Conservation (phyloP, 2,113 vertebrate species). For the Xiphophorus maculatus region DNA sequence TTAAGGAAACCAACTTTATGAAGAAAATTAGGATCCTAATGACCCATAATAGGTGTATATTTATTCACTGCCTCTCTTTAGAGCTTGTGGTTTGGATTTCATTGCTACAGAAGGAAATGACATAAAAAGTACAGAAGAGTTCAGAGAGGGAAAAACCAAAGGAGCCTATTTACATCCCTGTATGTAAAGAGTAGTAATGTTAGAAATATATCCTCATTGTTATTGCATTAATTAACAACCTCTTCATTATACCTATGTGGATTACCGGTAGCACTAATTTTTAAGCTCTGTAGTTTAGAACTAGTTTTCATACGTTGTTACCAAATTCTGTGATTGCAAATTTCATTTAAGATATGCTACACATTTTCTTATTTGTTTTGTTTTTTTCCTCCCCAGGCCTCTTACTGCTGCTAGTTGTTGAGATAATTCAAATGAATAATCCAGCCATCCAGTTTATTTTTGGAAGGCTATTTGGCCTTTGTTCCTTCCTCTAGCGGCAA, state of each 20-base stretch:
- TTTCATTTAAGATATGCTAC: too few species aligned
- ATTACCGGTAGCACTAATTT: background rate
- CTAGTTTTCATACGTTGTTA: too few species aligned
- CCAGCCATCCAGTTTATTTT: too few species aligned
- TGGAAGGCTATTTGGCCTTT: too few species aligned
- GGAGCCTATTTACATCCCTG: background rate
- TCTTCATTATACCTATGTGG: too few species aligned
- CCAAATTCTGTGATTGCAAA: too few species aligned
- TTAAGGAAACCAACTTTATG: constrained; percentile 51
- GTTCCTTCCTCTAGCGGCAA: too few species aligned
- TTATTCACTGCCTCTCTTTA: constrained; percentile 41
- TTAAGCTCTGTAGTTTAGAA: background rate
- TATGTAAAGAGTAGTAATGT: background rate
- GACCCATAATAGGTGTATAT: constrained; percentile 51
- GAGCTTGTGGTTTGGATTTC: constrained; percentile 43
- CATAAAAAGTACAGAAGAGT: background rate
- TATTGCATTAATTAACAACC: constrained; percentile 5
- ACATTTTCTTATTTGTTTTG: too few species aligned
- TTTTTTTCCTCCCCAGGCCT: too few species aligned
- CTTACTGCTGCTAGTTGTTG: too few species aligned
- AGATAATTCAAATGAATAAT: too few species aligned
- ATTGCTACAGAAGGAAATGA: constrained; percentile 14
- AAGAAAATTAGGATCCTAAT: constrained; percentile 52
- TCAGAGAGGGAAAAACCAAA: background rate
- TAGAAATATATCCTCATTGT: background rate